Evolutionary conservation across 2,113 vertebrate genomes (phyloP), one percentile per base, ranked within the genome.

Genomic region (Pelodiscus sinensis): DNA sequence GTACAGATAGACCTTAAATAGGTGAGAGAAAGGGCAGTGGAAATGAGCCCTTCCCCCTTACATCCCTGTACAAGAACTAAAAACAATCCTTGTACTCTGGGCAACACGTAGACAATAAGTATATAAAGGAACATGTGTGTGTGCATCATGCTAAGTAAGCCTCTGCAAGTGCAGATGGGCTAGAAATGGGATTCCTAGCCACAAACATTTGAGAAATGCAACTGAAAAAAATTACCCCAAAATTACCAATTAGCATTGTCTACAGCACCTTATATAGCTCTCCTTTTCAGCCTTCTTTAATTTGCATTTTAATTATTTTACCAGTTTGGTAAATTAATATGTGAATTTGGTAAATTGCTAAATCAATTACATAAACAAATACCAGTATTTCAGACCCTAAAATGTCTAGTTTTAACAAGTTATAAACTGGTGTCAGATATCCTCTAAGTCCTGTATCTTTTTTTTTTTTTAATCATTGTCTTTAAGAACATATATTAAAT

Each of bases 71-170:
- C 31, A n/a, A n/a, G 62, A 68, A 68, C 31, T 18, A n/a, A 31
- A 16, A 31, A n/a, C 62, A 68, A n/a, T 68, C 62, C 31, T 68
- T 68, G 62, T 27, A n/a, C 62, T 68, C 31, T 16, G 29, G 31
- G 62, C 62, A 65, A 65, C 15, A 68, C 31, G 19, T 29, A 68
- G 16, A 68, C 62, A 44, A 44, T 44, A 44, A 6, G 83, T 0
- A 0, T 71, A 50, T 60, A 60, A 16, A 13, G 0, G 1, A 87
- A 81, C 85, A 24, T 5, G 24, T 27, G 16, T 5, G 65, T 22
- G 16, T n/a, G 31, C 62, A 3, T 3, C 12, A 9, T 12, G 35
- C 11, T 2, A 51, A 60, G 73, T 2, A 55, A 68, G 4, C 2
- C n/a, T 1, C 50, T 3, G 1, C 54, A 60, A 78, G 78, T 62